A percentile compares a stretch with the other conserved stretches of the same genome.
These are phyloP conservation scores for Lamprologus lemairii DNA, from an alignment of 2,113 vertebrate species.

Conservation along the genomic window DNA sequence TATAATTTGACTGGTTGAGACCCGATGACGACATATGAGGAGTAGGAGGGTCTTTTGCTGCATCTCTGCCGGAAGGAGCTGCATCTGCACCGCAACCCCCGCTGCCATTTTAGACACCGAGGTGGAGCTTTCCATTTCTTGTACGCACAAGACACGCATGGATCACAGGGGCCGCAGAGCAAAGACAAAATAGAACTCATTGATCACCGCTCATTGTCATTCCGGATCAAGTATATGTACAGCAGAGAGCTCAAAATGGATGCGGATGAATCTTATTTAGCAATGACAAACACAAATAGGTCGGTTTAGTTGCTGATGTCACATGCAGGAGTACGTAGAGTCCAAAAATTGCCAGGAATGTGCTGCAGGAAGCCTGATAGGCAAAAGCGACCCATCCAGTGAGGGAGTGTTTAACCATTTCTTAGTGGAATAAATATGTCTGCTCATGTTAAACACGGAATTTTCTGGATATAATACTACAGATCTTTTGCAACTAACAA, in stretches of 20 bases:
- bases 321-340: not conserved
- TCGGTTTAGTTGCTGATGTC: not conserved
- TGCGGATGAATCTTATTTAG: not conserved
- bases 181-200: not conserved
- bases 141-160: not conserved
- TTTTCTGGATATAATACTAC: not conserved
- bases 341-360: not conserved
- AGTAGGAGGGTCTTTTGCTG: slow-evolving; percentile 11
- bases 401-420: not conserved
- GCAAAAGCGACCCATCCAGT: not conserved
- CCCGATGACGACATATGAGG: slow-evolving; percentile 28
- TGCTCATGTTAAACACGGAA: too few species aligned
- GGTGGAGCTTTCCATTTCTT: not conserved
- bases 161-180: not conserved
- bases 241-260: not conserved
- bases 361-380: not conserved
- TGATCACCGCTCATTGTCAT: not conserved
- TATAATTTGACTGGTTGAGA: slow-evolving; percentile 26
- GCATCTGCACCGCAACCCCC: slow-evolving; percentile 31
- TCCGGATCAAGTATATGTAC: not conserved
- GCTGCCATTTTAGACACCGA: slow-evolving; percentile 68
- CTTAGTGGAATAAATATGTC: not conserved
- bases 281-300: not conserved
- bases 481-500: not conserved
- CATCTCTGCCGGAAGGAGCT: slow-evolving; percentile 12